Evolutionary conservation across 2,888 invertebrate species (phyloP).

Genomic region (Thysanoteuthis rhombus): DNA sequence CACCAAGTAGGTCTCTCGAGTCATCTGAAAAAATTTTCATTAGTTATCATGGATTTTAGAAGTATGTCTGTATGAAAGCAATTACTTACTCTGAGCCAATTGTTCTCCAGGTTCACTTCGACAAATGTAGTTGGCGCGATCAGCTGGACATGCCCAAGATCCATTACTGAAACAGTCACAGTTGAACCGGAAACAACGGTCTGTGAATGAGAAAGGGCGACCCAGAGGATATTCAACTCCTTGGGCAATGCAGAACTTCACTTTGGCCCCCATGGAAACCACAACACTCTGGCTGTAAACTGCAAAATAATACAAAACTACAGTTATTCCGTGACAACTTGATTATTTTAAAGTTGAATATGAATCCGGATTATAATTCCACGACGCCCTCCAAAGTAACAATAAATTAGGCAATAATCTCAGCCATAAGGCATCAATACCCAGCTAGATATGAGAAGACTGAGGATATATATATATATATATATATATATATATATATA

Average conservation of each 20-base stretch:
- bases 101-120: background rate
- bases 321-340: background rate
- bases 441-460: too few relatives aligned
- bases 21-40: too few relatives aligned
- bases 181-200: conserved; percentile 42
- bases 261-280: background rate
- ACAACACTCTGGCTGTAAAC: background rate
- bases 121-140: conserved; percentile 41
- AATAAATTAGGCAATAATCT: too few relatives aligned
- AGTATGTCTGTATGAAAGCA: background rate
- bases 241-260: background rate
- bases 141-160: conserved; percentile 42
- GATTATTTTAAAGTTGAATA: too few relatives aligned
- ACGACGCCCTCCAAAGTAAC: too few relatives aligned
- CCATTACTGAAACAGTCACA: conserved; percentile 48
- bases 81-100: background rate
- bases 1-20: too few relatives aligned
- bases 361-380: too few relatives aligned
- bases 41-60: too few relatives aligned
- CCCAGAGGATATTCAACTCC: background rate
- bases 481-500: too few relatives aligned
- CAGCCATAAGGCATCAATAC: too few relatives aligned
- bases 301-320: background rate
- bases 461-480: too few relatives aligned
- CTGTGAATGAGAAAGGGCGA: conserved; percentile 36